Evolutionary conservation across 1,140 invertebrate species (phyloP).

Genomic region (Drosophila fuyamai): DNA sequence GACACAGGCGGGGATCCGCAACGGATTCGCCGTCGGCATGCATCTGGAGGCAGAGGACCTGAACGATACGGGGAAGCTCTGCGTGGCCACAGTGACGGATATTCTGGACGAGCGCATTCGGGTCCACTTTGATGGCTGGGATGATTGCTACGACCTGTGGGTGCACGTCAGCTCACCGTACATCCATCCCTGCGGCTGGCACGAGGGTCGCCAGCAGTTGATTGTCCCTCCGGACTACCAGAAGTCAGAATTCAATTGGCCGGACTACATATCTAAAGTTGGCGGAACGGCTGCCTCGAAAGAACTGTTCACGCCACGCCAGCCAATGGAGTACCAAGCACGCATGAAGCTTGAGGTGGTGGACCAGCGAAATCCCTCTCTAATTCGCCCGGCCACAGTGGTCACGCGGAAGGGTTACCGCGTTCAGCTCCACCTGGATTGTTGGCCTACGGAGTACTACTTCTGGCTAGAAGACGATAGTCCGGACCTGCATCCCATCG

Average conservation of each 20-base stretch:
- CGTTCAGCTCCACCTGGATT: conserved; percentile 95
- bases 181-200: conserved; percentile 97
- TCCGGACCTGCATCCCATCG: conserved; percentile 95
- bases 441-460: conserved; percentile 94
- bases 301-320: conserved; percentile 92
- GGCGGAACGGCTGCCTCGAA: conserved; percentile 92
- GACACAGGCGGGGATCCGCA: conserved; percentile 27
- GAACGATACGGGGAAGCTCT: conserved; percentile 93
- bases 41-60: conserved; percentile 98
- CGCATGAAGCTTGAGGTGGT: conserved; percentile 97
- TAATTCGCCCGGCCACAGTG: conserved; percentile 95
- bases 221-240: conserved; percentile 92
- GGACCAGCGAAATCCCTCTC: conserved; percentile 90
- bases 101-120: conserved; percentile 94
- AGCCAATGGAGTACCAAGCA: conserved; percentile 92
- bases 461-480: conserved; percentile 97
- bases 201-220: conserved; percentile 91
- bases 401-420: conserved; percentile 91
- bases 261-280: conserved; percentile 90
- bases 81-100: conserved; percentile 95
- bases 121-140: conserved; percentile 98
- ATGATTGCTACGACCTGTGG: conserved; percentile 97
- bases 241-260: conserved; percentile 92
- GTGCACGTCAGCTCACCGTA: conserved; percentile 94
- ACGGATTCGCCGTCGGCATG: conserved; percentile 89